These are phyloP conservation scores for Melanotaenia nigrans DNA, from an alignment of 2,797 vertebrate genomes.

Conservation along the genomic window DNA sequence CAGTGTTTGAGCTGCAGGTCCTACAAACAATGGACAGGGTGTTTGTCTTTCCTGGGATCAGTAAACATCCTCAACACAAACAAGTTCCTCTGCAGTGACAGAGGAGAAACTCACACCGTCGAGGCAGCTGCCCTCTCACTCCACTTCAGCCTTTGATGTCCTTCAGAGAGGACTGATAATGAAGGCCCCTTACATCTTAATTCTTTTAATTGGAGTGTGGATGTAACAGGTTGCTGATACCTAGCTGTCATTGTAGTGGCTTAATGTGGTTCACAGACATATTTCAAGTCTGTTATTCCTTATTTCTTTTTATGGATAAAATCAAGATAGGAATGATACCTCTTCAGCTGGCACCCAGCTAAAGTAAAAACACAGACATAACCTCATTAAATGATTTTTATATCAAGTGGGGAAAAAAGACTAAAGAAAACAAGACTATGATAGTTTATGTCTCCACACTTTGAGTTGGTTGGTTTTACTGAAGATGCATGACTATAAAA, in stretches of 20 bases:
- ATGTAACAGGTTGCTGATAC: constrained; percentile 66
- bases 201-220: constrained; percentile 78
- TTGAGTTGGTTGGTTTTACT: neutral
- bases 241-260: constrained; percentile 35
- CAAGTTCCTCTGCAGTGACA: constrained; percentile 77
- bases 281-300: constrained; percentile 8
- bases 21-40: constrained; percentile 76
- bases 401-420: neutral
- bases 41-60: constrained; percentile 86
- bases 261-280: constrained; percentile 26
- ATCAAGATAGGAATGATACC: neutral
- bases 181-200: constrained; percentile 77
- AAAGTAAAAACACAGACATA: neutral
- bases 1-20: constrained; percentile 74
- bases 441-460: neutral
- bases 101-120: constrained; percentile 82
- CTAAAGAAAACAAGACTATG: no score
- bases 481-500: neutral
- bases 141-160: constrained; percentile 79
- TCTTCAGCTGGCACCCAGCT: neutral
- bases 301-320: constrained; percentile 5
- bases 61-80: constrained; percentile 88
- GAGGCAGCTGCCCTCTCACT: constrained; percentile 86
- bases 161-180: constrained; percentile 80
- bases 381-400: neutral